phyloP scores from a whole-genome alignment of 2,113 vertebrate species.

The Myrmecophaga tridactyla region DNA sequence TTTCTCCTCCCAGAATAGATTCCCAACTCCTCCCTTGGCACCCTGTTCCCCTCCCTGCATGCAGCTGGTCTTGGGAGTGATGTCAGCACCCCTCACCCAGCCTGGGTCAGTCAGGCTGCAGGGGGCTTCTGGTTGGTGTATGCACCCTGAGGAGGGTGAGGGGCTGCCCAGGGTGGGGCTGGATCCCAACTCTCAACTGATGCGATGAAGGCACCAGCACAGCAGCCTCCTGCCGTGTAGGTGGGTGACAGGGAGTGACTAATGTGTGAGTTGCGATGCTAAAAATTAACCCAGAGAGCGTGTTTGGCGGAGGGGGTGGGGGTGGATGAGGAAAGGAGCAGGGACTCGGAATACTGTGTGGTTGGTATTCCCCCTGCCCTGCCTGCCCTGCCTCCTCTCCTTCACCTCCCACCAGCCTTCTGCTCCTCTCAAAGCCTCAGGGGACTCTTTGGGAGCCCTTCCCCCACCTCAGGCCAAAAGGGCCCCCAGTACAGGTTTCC shows the following conservation, averaged over 20 bases:
- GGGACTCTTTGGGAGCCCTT: background rate
- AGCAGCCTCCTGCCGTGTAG: conserved; percentile 77
- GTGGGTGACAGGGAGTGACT: conserved; percentile 81
- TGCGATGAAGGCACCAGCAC: conserved; percentile 58
- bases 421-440: conserved; percentile 8
- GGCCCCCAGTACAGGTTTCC: background rate
- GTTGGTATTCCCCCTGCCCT: conserved; percentile 59
- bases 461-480: background rate
- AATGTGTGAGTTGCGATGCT: conserved; percentile 74
- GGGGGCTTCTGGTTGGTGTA: background rate
- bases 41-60: background rate
- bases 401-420: conserved; percentile 46
- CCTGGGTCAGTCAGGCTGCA: background rate
- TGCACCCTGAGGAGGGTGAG: background rate
- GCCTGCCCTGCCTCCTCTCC: background rate
- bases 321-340: conserved; percentile 51
- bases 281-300: conserved; percentile 77
- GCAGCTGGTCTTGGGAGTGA: background rate
- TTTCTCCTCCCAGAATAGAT: background rate
- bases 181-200: conserved; percentile 64
- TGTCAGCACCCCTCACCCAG: background rate
- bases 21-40: background rate
- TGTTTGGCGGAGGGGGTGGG: conserved; percentile 71
- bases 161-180: conserved; percentile 28
- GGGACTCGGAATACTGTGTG: conserved; percentile 27